Evolutionary conservation across 2,113 vertebrate genomes (phyloP), one percentile per base, ranked within the genome.

Genomic region (Raphicerus campestris): DNA sequence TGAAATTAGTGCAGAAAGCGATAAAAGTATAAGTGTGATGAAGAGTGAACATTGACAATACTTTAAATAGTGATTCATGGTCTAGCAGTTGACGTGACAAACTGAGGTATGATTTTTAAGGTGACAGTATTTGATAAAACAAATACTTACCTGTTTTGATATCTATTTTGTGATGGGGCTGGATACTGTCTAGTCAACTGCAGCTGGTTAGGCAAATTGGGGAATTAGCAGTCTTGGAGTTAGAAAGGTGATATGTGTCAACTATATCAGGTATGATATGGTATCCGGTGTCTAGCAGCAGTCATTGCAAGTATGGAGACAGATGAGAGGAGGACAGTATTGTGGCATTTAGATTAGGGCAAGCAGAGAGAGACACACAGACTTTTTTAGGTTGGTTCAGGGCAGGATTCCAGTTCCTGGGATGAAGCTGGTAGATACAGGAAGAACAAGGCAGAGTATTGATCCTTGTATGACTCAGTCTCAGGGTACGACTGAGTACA

Each of bases 91-190:
- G 70, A 94, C 10, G 47, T 51, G 60, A 24, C 20, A 87, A 51
- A 85, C 35, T 94, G 11, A 94, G n/a, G 84, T 61, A 87, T 49
- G 56, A 86, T 93, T 89, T 82, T 93, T 93, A 66, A 89, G 94
- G 22, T 94, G 55, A 86, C 66, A 35, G 13, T 89, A 86, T 78
- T 60, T 91, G n/a, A 61, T 91, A 63, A 89, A 87, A 70, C 7
- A 42, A 47, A 47, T 85, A 58, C 53, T 94, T 87, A 39, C 19
- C 28, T 96, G 10, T 96, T 89, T 81, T 83, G 56, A 47, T 90
- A 66, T 53, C 84, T 94, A 78, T 51, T 15, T 93, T 94, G n/a
- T 28, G 5, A 51, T 84, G 63, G 47, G 78, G n/a, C 7, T 32
- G 73, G 53, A 55, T 61, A 47, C 66, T 77, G 28, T 89, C n/a